phyloP scores from a whole-genome alignment of 37 sponge, comb jelly and placozoan genomes.

The Bolinopsis microptera region DNA sequence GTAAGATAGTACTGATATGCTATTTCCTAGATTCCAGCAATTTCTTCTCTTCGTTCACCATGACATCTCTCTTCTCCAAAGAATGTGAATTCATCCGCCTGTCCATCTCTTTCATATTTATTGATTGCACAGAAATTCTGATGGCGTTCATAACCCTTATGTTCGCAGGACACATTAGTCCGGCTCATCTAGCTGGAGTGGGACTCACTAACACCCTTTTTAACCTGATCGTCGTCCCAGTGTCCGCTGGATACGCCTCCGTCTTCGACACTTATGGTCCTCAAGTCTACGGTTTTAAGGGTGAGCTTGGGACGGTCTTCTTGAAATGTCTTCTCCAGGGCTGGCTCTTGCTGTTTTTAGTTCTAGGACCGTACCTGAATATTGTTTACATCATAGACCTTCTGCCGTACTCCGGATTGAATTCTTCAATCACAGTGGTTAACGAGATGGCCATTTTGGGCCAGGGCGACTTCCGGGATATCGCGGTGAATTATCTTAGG shows the following conservation, averaged over 20 bases:
- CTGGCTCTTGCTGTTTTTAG: neutral
- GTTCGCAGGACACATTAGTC: neutral
- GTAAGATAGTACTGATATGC: too few species aligned
- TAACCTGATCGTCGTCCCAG: neutral
- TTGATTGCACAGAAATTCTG: too few species aligned
- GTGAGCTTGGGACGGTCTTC: neutral
- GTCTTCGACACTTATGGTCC: neutral
- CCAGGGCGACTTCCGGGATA: neutral
- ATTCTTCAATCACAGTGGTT: neutral
- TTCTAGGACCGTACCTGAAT: neutral
- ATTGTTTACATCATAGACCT: neutral
- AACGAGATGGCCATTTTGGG: neutral
- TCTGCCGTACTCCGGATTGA: neutral
- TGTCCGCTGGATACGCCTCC: neutral
- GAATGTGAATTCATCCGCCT: too few species aligned
- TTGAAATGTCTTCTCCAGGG: slow-evolving; percentile 23
- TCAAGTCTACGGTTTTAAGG: neutral
- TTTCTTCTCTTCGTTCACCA: too few species aligned
- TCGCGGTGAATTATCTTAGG: neutral
- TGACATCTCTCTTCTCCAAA: too few species aligned
- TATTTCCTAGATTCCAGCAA: too few species aligned
- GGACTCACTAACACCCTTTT: neutral
- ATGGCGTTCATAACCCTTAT: neutral
- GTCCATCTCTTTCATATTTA: too few species aligned
- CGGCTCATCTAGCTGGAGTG: neutral